Evolutionary conservation across 1,140 invertebrate genomes (phyloP).

Genomic region (Dendroctonus ponderosae): DNA sequence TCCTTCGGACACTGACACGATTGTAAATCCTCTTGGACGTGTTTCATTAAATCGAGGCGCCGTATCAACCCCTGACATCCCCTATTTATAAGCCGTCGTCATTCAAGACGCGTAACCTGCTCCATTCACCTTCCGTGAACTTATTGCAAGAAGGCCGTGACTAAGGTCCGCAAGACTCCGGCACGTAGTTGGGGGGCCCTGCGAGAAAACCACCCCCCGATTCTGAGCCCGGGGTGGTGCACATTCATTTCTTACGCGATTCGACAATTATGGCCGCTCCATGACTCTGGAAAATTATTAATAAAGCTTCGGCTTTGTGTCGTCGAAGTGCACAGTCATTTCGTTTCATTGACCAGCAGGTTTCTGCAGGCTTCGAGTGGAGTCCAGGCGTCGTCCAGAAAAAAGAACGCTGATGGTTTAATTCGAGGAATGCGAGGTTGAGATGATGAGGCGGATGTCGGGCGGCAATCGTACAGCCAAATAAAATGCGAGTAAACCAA

Average conservation of each 20-base stretch:
- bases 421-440: too few relatives aligned
- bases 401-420: too few relatives aligned
- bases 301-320: constrained; percentile 5
- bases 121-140: constrained; percentile 20
- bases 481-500: neutral
- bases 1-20: constrained; percentile 1
- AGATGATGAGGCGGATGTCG: neutral
- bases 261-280: constrained; percentile 13
- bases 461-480: too few relatives aligned
- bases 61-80: constrained; percentile 1
- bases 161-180: neutral
- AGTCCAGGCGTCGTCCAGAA: too few relatives aligned
- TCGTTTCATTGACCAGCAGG: too few relatives aligned
- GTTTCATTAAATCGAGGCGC: constrained; percentile 1
- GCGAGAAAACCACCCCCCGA: neutral
- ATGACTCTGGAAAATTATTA: constrained; percentile 21
- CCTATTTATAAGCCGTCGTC: neutral
- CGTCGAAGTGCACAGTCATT: too few relatives aligned
- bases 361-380: too few relatives aligned
- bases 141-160: constrained; percentile 13
- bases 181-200: neutral
- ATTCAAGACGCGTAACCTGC: constrained; percentile 13
- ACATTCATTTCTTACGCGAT: constrained; percentile 17
- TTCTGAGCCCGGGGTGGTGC: neutral
- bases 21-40: constrained; percentile 1